Conservation (phyloP, 2,113 vertebrate species). For the Butastur rufipennis region DNA sequence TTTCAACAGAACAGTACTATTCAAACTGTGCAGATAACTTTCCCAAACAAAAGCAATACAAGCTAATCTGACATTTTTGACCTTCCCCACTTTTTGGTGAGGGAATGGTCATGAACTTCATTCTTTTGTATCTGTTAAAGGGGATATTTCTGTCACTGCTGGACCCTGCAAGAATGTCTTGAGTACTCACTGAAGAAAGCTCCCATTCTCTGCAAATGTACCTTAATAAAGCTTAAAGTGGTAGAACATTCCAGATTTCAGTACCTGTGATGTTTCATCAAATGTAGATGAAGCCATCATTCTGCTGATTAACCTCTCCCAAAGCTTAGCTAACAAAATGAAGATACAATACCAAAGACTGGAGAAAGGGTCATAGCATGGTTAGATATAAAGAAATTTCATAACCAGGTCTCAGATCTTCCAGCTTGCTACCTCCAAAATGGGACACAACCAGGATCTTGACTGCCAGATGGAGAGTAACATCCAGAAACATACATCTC, state of each 20-base stretch:
- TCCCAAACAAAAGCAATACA: not conserved
- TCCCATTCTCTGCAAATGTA: not conserved
- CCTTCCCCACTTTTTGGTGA: not conserved
- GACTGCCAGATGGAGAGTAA: not conserved
- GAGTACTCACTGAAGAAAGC: not conserved
- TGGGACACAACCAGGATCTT: not conserved
- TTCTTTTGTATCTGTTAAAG: not conserved
- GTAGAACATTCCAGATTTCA: not conserved
- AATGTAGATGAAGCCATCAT: not conserved
- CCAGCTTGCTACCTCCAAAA: not conserved
- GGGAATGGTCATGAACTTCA: not conserved
- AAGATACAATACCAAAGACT: not conserved
- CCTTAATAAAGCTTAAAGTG: not conserved
- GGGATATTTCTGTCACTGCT: not conserved
- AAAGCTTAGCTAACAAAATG: not conserved
- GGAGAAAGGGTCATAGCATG: accelerated
- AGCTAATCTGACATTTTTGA: not conserved
- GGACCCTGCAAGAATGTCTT: not conserved
- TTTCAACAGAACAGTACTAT: not conserved
- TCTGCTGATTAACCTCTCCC: not conserved
- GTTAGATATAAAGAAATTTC: not conserved
- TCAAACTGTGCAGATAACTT: not conserved
- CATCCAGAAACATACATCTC: not conserved
- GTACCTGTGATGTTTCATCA: not conserved
- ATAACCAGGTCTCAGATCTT: not conserved